phyloP scores from a whole-genome alignment of 2,888 invertebrate genomes.

The Drosophila kambysellisi region DNA sequence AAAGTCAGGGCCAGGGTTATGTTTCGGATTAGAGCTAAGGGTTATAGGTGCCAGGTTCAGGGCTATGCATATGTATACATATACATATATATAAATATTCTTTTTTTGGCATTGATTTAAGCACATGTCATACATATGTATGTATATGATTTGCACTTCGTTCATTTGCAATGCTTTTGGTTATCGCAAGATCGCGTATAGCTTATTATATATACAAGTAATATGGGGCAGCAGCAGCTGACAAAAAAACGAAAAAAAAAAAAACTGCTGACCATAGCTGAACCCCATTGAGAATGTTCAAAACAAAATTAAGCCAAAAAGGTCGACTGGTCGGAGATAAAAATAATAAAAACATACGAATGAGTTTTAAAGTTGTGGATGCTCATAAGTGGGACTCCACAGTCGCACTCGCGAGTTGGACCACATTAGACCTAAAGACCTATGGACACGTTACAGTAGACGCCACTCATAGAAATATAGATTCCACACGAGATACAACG shows the following conservation, averaged over 20 bases:
- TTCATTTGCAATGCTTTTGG: neutral
- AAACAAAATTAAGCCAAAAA: slow-evolving; percentile 14
- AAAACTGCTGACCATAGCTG: slow-evolving; percentile 29
- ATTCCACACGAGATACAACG: no score
- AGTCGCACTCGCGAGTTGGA: slow-evolving; percentile 8
- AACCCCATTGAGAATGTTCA: slow-evolving; percentile 2
- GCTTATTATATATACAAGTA: neutral
- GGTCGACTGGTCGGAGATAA: slow-evolving; percentile 29
- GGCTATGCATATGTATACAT: neutral
- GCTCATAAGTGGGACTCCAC: slow-evolving; percentile 16
- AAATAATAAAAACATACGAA: slow-evolving; percentile 20
- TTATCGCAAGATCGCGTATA: slow-evolving; percentile 18
- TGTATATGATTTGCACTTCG: neutral
- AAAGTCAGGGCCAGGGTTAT: neutral
- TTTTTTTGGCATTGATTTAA: neutral
- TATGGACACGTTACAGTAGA: slow-evolving; percentile 20
- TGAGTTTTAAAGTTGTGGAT: slow-evolving; percentile 9
- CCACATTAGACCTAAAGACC: slow-evolving; percentile 12
- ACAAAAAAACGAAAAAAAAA: neutral
- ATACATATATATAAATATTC: neutral
- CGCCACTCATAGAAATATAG: neutral
- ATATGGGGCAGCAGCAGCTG: slow-evolving; percentile 3
- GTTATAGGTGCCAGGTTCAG: neutral
- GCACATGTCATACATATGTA: neutral
- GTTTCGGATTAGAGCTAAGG: neutral